These are phyloP conservation scores for Otolemur garnettii DNA, from an alignment of 2,113 vertebrate genomes.

Conservation along the genomic window DNA sequence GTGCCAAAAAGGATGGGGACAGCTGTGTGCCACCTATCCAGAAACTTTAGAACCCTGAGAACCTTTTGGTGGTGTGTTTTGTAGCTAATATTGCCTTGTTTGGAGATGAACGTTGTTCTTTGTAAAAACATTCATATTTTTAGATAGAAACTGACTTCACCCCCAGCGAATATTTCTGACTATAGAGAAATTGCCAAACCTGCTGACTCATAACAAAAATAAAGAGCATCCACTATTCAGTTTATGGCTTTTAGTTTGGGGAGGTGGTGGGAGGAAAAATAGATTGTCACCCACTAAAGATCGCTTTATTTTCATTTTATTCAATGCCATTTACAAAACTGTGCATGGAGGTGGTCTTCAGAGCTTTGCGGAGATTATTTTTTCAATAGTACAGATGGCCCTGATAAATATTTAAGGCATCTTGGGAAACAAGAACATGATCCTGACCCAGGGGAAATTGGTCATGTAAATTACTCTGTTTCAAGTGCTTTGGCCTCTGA, in stretches of 20 bases:
- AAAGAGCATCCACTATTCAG: conserved; percentile 47
- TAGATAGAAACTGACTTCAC: conserved; percentile 29
- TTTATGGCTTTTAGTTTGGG: conserved; percentile 35
- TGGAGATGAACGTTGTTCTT: conserved; percentile 10
- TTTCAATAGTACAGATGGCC: conserved; percentile 47
- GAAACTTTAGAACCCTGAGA: not conserved
- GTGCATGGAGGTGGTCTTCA: conserved; percentile 39
- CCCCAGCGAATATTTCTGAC: conserved; percentile 25
- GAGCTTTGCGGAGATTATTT: conserved; percentile 22
- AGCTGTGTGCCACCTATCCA: not conserved
- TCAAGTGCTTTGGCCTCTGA: conserved; percentile 47
- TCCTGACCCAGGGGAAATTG: conserved; percentile 44
- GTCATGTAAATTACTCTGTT: conserved; percentile 64
- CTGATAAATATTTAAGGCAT: conserved; percentile 72
- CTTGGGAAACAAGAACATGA: conserved; percentile 38
- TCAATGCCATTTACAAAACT: conserved; percentile 30
- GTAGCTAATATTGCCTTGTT: conserved; percentile 8
- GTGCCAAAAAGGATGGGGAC: too few relatives aligned
- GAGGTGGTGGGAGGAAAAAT: conserved; percentile 44
- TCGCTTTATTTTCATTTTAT: conserved; percentile 39
- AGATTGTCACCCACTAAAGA: not conserved
- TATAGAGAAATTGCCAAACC: conserved; percentile 50
- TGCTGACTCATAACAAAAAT: conserved; percentile 58
- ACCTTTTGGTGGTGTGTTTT: conserved; percentile 22
- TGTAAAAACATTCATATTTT: conserved; percentile 58